Percentiles rank a stretch among this genome's conserved stretches.
Conservation (phyloP, 2,113 vertebrate species). For the Natator depressus region DNA sequence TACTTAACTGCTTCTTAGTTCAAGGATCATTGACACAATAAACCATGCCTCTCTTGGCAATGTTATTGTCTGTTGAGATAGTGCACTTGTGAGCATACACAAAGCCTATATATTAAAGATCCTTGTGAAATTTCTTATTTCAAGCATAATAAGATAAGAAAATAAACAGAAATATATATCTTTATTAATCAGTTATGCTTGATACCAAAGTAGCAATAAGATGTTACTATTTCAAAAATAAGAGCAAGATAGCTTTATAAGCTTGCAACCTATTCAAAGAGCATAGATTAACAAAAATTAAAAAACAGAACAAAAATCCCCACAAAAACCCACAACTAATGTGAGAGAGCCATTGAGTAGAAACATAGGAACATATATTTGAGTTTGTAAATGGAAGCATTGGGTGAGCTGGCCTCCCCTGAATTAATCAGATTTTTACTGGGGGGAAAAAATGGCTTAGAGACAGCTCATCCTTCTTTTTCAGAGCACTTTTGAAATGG, state of each 20-base stretch:
- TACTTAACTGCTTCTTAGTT: neutral
- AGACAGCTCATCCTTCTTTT: neutral
- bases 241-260: rapidly evolving
- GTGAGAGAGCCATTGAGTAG: neutral
- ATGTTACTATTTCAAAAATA: neutral
- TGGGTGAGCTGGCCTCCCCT: neutral
- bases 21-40: neutral
- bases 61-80: constrained; percentile 15
- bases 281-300: neutral
- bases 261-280: neutral
- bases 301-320: neutral
- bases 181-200: neutral
- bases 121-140: neutral
- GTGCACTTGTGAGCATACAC: neutral
- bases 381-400: neutral
- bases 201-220: neutral
- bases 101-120: neutral
- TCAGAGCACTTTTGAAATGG: neutral
- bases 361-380: neutral
- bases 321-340: neutral
- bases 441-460: neutral
- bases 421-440: neutral
- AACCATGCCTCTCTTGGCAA: constrained; percentile 13
- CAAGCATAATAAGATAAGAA: neutral
- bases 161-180: neutral